A percentile compares a stretch with the other conserved stretches of the same genome.
These are phyloP conservation scores for Hydractinia echinata DNA, from an alignment of 30 jellyfish, hydroid and myxozoan species.

Conservation along the genomic window DNA sequence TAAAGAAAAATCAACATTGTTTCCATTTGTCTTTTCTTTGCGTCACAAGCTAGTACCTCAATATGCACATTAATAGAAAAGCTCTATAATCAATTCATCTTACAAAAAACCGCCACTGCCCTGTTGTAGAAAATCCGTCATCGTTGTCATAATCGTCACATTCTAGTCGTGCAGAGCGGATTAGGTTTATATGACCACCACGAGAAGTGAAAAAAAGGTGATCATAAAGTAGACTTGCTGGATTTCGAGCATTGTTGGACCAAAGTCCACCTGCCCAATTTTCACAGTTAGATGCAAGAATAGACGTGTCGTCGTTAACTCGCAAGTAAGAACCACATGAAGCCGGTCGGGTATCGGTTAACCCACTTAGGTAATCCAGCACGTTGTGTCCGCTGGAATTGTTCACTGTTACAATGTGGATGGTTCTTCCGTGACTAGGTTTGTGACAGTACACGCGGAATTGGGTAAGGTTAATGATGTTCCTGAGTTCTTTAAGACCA, in stretches of 20 bases:
- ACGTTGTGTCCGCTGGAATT: not conserved
- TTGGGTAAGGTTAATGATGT: not conserved
- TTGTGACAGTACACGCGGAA: constrained; percentile 9
- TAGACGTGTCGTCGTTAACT: not conserved
- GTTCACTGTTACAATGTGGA: not conserved
- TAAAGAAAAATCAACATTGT: too few species aligned
- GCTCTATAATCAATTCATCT: too few species aligned
- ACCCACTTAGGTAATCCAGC: not conserved
- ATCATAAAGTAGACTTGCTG: not conserved
- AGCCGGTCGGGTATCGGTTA: not conserved
- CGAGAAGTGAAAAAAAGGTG: not conserved
- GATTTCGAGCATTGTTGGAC: not conserved
- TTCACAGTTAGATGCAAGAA: not conserved
- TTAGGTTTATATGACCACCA: not conserved
- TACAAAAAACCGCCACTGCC: too few species aligned
- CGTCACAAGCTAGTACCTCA: too few species aligned
- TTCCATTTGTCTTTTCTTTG: too few species aligned
- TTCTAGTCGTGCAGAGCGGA: not conserved
- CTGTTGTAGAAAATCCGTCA: too few species aligned
- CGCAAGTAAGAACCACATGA: not conserved
- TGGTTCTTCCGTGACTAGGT: constrained; percentile 5
- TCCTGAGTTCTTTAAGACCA: not conserved
- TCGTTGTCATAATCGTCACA: not conserved
- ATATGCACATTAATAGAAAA: too few species aligned
- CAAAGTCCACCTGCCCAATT: not conserved